These are phyloP conservation scores for Stegastes partitus DNA, from an alignment of 2,113 vertebrate genomes.

Conservation along the genomic window DNA sequence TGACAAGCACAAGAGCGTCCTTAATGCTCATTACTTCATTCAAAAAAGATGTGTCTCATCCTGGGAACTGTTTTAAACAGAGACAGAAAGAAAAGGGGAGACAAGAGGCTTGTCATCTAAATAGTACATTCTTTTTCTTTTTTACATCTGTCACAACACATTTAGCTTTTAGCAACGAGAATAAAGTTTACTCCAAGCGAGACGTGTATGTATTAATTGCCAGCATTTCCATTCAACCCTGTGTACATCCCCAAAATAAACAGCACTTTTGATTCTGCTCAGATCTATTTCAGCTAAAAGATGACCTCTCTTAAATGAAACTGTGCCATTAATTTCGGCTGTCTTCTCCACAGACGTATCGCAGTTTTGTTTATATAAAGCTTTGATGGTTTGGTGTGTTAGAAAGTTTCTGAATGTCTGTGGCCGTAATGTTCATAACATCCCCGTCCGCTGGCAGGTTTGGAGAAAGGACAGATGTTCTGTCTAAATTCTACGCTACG, in stretches of 20 bases:
- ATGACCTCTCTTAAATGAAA: constrained; percentile 41
- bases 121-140: constrained; percentile 45
- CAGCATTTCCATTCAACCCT: constrained; percentile 52
- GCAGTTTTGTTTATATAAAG: constrained; percentile 48
- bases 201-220: constrained; percentile 24
- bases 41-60: constrained; percentile 69
- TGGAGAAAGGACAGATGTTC: neutral
- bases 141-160: constrained; percentile 42
- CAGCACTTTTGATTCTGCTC: constrained; percentile 51
- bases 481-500: neutral
- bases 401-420: constrained; percentile 19
- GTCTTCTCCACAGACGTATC: constrained; percentile 17
- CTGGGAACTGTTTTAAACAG: constrained; percentile 60
- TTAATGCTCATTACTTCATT: constrained; percentile 74
- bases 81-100: constrained; percentile 23
- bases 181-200: constrained; percentile 50
- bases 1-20: constrained; percentile 30
- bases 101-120: constrained; percentile 38
- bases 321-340: constrained; percentile 40
- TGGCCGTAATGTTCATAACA: constrained; percentile 12
- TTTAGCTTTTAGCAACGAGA: constrained; percentile 46
- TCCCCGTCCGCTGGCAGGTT: neutral
- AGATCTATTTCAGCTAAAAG: constrained; percentile 31
- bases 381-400: constrained; percentile 46
- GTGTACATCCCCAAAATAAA: constrained; percentile 47